Percentiles rank a stretch among this genome's conserved stretches.
These are phyloP conservation scores for Cololabis saira DNA, from an alignment of 2,113 vertebrate genomes.

Conservation along the genomic window DNA sequence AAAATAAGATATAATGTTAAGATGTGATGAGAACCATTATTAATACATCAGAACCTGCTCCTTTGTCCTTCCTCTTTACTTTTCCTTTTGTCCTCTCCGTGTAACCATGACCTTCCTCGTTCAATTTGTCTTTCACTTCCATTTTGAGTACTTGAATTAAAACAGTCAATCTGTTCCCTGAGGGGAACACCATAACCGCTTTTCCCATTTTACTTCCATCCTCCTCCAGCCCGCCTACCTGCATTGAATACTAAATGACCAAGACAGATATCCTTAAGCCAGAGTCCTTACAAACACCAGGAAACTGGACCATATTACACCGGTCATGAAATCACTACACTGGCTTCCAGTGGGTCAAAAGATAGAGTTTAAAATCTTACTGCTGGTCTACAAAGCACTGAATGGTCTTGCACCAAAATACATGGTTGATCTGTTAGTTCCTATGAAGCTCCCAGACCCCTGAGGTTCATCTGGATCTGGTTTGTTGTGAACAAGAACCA, in stretches of 20 bases:
- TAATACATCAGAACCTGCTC: not conserved
- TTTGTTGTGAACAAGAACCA: too few relatives aligned
- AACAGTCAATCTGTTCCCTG: constrained; percentile 41
- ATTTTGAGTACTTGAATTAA: constrained; percentile 53
- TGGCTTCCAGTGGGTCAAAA: too few relatives aligned
- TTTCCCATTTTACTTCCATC: not conserved
- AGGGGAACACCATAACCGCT: constrained; percentile 32
- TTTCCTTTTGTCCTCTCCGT: constrained; percentile 9
- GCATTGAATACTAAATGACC: constrained; percentile 40
- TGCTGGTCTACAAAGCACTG: too few relatives aligned
- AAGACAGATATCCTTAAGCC: not conserved
- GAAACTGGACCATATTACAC: too few relatives aligned
- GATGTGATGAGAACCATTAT: constrained; percentile 17
- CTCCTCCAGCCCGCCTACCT: constrained; percentile 3
- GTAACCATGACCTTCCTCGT: constrained; percentile 30
- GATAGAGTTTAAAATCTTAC: too few relatives aligned
- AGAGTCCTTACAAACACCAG: too few relatives aligned
- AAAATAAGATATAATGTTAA: constrained; percentile 11
- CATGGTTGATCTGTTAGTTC: too few relatives aligned
- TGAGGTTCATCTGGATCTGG: too few relatives aligned
- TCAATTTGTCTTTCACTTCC: constrained; percentile 45
- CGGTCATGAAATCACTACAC: too few relatives aligned
- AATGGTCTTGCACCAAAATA: too few relatives aligned
- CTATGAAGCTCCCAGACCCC: too few relatives aligned
- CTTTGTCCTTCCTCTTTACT: not conserved